phyloP scores from a whole-genome alignment of 2,113 vertebrate species.

The Chunga burmeisteri region DNA sequence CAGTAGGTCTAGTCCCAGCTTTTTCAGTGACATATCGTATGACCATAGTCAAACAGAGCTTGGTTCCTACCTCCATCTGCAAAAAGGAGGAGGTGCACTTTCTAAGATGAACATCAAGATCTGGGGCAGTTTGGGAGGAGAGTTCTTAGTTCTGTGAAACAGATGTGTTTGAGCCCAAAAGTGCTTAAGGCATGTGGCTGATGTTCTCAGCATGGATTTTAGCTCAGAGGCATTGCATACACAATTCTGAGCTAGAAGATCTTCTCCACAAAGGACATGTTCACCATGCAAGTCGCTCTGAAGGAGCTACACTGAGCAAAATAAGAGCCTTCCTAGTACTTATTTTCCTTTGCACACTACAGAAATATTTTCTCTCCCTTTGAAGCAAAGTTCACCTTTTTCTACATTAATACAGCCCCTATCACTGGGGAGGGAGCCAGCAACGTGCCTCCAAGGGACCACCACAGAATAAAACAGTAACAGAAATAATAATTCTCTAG shows the following conservation, averaged over 20 bases:
- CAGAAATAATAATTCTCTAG: not conserved
- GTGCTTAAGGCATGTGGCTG: not conserved
- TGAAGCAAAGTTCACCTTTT: not conserved
- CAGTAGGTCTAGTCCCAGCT: not conserved
- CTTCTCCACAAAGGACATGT: not conserved
- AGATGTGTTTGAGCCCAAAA: not conserved
- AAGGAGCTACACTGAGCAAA: not conserved
- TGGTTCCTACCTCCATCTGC: not conserved
- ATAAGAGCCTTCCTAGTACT: not conserved
- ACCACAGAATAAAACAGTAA: not conserved
- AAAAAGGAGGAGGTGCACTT: not conserved
- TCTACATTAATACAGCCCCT: not conserved
- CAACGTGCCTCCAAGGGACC: not conserved
- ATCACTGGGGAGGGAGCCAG: not conserved
- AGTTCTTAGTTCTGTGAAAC: not conserved
- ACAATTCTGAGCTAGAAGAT: not conserved
- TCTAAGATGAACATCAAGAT: not conserved
- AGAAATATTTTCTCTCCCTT: not conserved
- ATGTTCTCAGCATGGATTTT: not conserved
- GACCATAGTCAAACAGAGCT: not conserved
- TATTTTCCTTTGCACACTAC: not conserved
- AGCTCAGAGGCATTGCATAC: not conserved
- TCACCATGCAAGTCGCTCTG: not conserved
- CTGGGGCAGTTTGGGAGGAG: not conserved
- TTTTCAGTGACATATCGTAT: accelerated